Conservation (phyloP, 1,140 invertebrate genomes). For the Drosophila virilis region DNA sequence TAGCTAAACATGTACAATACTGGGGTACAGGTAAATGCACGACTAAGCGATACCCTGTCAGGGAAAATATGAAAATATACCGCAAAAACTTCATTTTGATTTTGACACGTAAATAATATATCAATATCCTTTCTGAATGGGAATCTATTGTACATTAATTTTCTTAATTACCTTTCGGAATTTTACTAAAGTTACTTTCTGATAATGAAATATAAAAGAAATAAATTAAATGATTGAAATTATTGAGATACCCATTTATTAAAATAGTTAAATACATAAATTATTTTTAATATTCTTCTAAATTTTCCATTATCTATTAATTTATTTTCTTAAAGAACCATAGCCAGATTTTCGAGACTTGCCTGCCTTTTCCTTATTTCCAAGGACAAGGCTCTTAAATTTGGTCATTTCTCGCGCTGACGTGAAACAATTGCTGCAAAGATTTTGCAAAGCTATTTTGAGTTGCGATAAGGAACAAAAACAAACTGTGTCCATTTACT, state of each 20-base stretch:
- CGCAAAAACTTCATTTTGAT: too few relatives aligned
- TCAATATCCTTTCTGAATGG: too few relatives aligned
- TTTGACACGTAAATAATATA: too few relatives aligned
- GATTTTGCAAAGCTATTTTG: slow-evolving; percentile 40
- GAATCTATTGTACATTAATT: too few relatives aligned
- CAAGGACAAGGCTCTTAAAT: background rate
- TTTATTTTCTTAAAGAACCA: too few relatives aligned
- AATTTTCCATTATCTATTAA: too few relatives aligned
- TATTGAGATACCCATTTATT: background rate
- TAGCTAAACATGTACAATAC: background rate
- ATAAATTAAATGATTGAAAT: too few relatives aligned
- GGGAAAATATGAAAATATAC: too few relatives aligned
- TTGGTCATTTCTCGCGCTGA: background rate
- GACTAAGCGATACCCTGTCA: slow-evolving; percentile 6
- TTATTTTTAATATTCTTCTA: too few relatives aligned
- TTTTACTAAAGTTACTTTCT: too few relatives aligned
- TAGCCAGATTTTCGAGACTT: background rate
- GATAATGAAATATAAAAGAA: too few relatives aligned
- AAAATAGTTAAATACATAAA: background rate
- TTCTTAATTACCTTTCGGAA: too few relatives aligned
- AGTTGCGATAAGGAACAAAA: slow-evolving; percentile 43
- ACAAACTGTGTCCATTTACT: slow-evolving; percentile 39
- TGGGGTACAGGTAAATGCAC: background rate
- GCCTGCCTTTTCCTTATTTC: background rate
- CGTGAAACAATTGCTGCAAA: slow-evolving; percentile 43